Base-by-base conservation (phyloP, 1,140 invertebrate genomes). In the Drosophila mojavensis region DNA sequence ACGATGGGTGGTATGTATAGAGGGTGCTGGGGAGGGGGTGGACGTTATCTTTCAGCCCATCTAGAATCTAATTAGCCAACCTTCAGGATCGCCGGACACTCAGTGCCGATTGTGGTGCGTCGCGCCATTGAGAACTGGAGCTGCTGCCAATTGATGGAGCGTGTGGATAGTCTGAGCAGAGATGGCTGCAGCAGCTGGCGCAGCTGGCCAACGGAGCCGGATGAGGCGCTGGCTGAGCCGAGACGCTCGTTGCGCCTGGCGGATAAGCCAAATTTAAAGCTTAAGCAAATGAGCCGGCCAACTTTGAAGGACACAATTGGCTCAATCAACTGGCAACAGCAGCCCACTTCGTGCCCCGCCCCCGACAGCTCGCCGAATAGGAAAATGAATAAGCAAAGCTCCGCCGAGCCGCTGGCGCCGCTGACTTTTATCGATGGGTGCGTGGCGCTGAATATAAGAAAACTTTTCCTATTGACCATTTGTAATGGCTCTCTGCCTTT, bases 251-350 rank as follows among this genome's bases (percentile, higher is more conserved):
- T 26, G 30, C 59, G 72, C 5, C 58, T 75, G 15, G 69, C 58
- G 20, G 66, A 58, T 36, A 73, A 68, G 33, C 39, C 47, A 43
- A 76, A 65, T 65, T 53, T 68, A 79, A 82, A 66, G n/a, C 67
- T 30, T 30, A 30, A 55, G 60, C 36, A 68, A 60, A 75, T 78
- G 75, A 66, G 36, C 53, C 20, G 15, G 33, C 7, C 48, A n/a
- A 55, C 15, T 30, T 69, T 68, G 39, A 41, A 45, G 56, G 45
- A 75, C 60, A 53, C 66, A 86, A 73, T 41, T 55, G 64, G 7
- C 28, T 75, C 79, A 82, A 79, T 85, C 75, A 76, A 78, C 63
- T 58, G 75, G 33, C 53, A 63, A 20, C 75, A 86, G 82, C 75
- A 33, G 59, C 53, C 6, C 5, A 5, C 28, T 30, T 5, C 28